Evolutionary conservation across 2,113 vertebrate species (phyloP), one percentile per base, ranked within the genome.

Genomic region (Eulacestoma nigropectus): DNA sequence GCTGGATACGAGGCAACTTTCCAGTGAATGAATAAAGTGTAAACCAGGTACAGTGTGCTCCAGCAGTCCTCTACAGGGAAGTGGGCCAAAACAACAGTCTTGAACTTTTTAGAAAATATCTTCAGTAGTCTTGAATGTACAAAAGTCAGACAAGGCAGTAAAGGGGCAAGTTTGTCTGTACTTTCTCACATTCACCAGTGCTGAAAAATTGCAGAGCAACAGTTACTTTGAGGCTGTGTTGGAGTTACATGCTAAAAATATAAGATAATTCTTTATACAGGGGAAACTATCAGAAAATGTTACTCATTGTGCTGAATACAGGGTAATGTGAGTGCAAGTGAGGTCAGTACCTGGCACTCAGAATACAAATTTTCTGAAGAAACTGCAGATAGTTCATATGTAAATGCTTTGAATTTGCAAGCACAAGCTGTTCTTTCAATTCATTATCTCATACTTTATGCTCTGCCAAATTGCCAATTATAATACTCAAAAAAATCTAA

Each of bases 381-480:
- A 86, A 93, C 25, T 89, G 33, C 13, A 60, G 35, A 74, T 16
- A 86, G 59, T 81, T 91, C 64, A 67, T 76, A 76, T 56, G 59
- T 73, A 91, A 95, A 95, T 62, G 27, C 13, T 89, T 72, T 80
- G 69, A 73, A 92, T 92, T 95, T 69, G 44, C 65, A 96, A 90
- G 90, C 59, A 94, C 87, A 95, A 62, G 16, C 62, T 96, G 95
- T 96, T 89, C 92, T 94, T 91, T 86, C 89, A 64, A 62, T 78
- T 97, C 84, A 95, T 93, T 96, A 95, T 59, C 35, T 97, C 84
- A 67, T 80, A 79, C 62, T 90, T 90, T 47, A 69, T 84, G 69
- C 47, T 92, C 83, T 96, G 92, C 93, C 93, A 97, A 97, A 91
- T 64, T 96, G 87, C 77, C 92, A 96, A 86, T 95, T 92, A 88